phyloP scores from a whole-genome alignment of 1,140 invertebrate species.

The Coenobita brevimanus region DNA sequence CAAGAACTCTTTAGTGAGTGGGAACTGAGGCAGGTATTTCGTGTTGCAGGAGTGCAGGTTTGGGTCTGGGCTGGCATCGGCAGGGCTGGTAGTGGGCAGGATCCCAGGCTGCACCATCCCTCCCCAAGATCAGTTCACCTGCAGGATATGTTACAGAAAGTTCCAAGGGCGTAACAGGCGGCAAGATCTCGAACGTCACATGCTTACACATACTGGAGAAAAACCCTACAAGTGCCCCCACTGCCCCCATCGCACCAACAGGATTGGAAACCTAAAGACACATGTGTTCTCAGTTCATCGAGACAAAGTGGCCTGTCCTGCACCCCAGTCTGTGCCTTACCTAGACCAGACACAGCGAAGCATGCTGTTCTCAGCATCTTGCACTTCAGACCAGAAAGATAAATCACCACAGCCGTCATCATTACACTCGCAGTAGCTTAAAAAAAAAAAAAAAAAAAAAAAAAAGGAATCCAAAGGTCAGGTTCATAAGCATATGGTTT shows the following conservation, averaged over 20 bases:
- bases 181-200: conserved; percentile 80
- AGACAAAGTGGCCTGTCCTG: neutral
- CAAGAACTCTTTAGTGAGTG: neutral
- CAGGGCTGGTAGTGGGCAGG: neutral
- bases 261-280: conserved; percentile 57
- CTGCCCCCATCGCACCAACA: conserved; percentile 70
- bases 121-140: conserved; percentile 35
- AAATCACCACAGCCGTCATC: neutral
- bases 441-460: no score
- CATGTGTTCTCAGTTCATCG: conserved; percentile 63
- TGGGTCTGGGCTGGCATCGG: conserved; percentile 39
- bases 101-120: neutral
- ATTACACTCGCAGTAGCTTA: neutral
- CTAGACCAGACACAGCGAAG: neutral
- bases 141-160: conserved; percentile 79
- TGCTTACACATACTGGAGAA: conserved; percentile 73
- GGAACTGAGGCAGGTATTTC: conserved; percentile 57
- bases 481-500: no score
- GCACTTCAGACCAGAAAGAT: neutral
- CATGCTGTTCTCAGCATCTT: neutral
- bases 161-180: conserved; percentile 82
- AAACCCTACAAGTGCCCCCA: conserved; percentile 71
- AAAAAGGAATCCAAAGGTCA: no score
- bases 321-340: neutral
- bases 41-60: conserved; percentile 57